phyloP scores from a whole-genome alignment of 2,113 vertebrate species.

The Tursiops truncatus region DNA sequence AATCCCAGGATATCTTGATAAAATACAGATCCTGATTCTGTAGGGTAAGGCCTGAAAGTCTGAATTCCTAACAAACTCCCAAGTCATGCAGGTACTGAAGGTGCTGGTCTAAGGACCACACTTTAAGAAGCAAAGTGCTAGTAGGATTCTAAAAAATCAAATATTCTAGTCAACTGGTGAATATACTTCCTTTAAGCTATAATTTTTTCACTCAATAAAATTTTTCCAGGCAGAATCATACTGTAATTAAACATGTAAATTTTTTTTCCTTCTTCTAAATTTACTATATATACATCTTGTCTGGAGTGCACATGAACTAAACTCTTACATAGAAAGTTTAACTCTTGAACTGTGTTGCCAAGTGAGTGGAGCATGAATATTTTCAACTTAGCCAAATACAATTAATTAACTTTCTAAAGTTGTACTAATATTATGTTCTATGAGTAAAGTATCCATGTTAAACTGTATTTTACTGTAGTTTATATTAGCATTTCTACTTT shows the following conservation, averaged over 20 bases:
- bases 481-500: neutral
- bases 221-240: neutral
- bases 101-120: neutral
- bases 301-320: neutral
- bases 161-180: neutral
- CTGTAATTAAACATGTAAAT: neutral
- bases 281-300: neutral
- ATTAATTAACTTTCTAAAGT: neutral
- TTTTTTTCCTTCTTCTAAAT: neutral
- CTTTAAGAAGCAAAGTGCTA: neutral
- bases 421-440: neutral
- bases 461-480: neutral
- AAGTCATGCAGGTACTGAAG: neutral
- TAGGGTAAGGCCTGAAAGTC: neutral
- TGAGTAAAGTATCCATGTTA: neutral
- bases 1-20: neutral
- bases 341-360: neutral
- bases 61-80: neutral
- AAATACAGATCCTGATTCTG: neutral
- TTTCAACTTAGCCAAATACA: neutral
- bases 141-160: neutral
- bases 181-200: neutral
- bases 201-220: neutral
- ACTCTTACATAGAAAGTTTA: neutral
- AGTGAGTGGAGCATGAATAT: neutral